A percentile compares a stretch with the other conserved stretches of the same genome.
These are phyloP conservation scores for Drosophila cognata DNA, from an alignment of 2,888 invertebrate species.

Conservation along the genomic window DNA sequence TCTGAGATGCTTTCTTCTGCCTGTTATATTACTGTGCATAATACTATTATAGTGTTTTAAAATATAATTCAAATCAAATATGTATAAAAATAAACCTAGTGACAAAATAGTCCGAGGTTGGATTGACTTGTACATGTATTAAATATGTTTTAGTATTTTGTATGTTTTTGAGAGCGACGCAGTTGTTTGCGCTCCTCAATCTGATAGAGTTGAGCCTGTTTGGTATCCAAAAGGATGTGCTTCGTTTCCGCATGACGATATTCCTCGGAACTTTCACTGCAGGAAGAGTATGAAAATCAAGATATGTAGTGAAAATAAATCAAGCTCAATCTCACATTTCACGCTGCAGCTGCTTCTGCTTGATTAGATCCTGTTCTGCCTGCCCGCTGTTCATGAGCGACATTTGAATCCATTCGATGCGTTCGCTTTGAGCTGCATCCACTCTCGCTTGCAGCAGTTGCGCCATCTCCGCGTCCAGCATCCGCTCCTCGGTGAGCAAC, in stretches of 20 bases:
- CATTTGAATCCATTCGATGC: slow-evolving; percentile 66
- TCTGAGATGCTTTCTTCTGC: neutral
- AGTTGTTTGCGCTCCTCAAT: slow-evolving; percentile 57
- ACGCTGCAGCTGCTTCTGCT: slow-evolving; percentile 54
- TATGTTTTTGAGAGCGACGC: slow-evolving; percentile 42
- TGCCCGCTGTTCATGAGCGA: slow-evolving; percentile 42
- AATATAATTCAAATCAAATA: neutral
- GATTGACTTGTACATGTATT: neutral
- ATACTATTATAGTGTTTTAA: neutral
- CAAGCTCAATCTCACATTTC: slow-evolving; percentile 52
- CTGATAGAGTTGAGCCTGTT: slow-evolving; percentile 63
- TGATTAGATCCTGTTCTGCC: slow-evolving; percentile 48
- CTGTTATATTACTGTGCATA: neutral
- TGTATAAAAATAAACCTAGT: neutral
- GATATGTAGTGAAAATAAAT: neutral
- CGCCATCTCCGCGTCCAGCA: slow-evolving; percentile 38
- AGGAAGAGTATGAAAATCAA: neutral
- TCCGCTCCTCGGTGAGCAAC: slow-evolving; percentile 33
- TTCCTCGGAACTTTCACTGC: slow-evolving; percentile 60
- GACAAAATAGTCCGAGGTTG: neutral
- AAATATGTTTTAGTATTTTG: neutral
- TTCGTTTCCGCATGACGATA: slow-evolving; percentile 67
- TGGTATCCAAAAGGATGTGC: slow-evolving; percentile 57
- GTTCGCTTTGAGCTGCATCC: slow-evolving; percentile 38
- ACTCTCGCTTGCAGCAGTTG: slow-evolving; percentile 29